Evolutionary conservation across 2,888 invertebrate species (phyloP).

Genomic region (Zygaena filipendulae): DNA sequence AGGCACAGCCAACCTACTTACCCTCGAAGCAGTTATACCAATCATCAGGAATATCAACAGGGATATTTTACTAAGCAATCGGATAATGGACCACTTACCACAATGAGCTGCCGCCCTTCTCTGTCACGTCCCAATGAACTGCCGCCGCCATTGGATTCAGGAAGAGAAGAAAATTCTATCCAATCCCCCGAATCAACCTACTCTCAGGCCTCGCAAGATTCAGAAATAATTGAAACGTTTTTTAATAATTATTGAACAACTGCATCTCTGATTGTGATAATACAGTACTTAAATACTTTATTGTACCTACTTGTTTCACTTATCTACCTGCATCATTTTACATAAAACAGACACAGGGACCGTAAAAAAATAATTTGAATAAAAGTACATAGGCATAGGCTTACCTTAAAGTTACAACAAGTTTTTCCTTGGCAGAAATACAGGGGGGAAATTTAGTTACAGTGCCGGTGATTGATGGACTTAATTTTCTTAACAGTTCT

Average conservation of each 20-base stretch:
- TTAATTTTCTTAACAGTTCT: too few relatives aligned
- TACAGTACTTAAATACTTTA: too few relatives aligned
- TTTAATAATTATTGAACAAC: too few relatives aligned
- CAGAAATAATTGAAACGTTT: too few relatives aligned
- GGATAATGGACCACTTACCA: conserved; percentile 14
- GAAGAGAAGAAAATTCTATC: conserved; percentile 6
- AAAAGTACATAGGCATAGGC: not conserved
- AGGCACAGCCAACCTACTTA: conserved; percentile 13
- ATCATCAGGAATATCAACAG: conserved; percentile 12
- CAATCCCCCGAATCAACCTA: conserved; percentile 7
- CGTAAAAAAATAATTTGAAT: conserved; percentile 3
- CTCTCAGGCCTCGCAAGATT: conserved; percentile 10
- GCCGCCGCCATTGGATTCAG: conserved; percentile 10
- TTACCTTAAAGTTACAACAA: too few relatives aligned
- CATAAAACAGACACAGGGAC: too few relatives aligned
- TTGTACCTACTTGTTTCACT: too few relatives aligned
- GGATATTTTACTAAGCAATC: conserved; percentile 12
- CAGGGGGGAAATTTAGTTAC: conserved; percentile 8
- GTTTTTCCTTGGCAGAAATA: too few relatives aligned
- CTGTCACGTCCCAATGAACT: conserved; percentile 9
- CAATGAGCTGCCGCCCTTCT: conserved; percentile 10
- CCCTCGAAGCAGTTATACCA: conserved; percentile 14
- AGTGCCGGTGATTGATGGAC: conserved; percentile 9
- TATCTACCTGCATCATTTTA: too few relatives aligned
- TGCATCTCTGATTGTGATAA: too few relatives aligned